Conservation (phyloP, 2,113 vertebrate species). For the Gymnobelideus leadbeateri region DNA sequence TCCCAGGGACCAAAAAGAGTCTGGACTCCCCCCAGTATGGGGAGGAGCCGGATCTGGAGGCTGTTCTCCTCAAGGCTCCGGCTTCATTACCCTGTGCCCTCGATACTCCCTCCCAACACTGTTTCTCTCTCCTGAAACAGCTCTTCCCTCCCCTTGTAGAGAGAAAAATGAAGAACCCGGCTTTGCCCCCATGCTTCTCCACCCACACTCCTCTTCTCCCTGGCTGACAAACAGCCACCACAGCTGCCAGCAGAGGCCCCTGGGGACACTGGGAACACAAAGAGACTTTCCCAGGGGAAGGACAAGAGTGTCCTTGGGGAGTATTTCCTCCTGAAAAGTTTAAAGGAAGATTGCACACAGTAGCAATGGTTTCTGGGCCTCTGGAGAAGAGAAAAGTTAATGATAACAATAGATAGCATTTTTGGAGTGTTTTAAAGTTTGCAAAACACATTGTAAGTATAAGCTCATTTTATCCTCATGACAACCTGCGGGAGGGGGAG, state of each 20-base stretch:
- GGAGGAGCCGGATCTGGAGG: neutral
- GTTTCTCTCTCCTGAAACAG: neutral
- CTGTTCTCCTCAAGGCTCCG: neutral
- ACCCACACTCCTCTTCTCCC: neutral
- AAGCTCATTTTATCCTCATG: neutral
- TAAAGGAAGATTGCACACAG: neutral
- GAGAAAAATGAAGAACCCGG: neutral
- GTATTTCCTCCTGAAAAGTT: neutral
- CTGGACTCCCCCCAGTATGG: neutral
- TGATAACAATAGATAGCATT: neutral
- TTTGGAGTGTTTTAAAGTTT: neutral
- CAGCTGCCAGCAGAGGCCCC: conserved; percentile 1
- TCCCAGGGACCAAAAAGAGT: neutral
- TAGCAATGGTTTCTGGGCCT: neutral
- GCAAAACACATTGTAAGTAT: neutral
- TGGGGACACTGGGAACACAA: neutral
- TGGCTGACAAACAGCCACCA: neutral
- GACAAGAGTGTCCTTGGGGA: neutral
- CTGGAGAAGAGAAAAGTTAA: neutral
- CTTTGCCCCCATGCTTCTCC: conserved; percentile 11
- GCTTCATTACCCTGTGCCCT: neutral
- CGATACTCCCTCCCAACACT: neutral
- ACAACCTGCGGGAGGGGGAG: neutral
- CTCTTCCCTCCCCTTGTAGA: conserved; percentile 28
- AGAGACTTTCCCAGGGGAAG: neutral